Evolutionary conservation across 1,140 invertebrate genomes (phyloP).

Genomic region (Dendroctonus ponderosae): DNA sequence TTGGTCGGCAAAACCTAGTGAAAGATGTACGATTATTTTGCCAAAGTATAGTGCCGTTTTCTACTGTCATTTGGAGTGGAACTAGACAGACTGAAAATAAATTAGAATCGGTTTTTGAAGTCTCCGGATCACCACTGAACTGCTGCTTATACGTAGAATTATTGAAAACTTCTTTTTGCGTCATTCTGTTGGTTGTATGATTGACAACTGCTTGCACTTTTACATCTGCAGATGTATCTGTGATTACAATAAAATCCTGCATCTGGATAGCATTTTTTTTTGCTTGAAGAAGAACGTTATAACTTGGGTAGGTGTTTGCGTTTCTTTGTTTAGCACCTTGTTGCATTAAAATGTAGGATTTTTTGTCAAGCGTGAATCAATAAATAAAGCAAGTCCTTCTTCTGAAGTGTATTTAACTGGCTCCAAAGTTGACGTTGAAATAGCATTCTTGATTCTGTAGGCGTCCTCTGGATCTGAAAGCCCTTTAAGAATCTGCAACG

Average conservation of each 20-base stretch:
- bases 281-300: slow-evolving; percentile 4
- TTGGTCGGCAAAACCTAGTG: no score
- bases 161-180: slow-evolving; percentile 5
- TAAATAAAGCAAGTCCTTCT: no score
- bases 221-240: slow-evolving; percentile 3
- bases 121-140: background rate
- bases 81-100: slow-evolving; percentile 19
- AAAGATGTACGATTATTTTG: slow-evolving; percentile 15
- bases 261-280: slow-evolving; percentile 20
- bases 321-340: no score
- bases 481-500: no score
- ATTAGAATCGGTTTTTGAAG: slow-evolving; percentile 2
- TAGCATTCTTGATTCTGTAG: no score
- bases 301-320: slow-evolving; percentile 9
- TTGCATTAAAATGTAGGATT: no score
- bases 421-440: no score
- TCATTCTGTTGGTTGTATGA: slow-evolving; percentile 9
- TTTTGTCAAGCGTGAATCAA: no score
- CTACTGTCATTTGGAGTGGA: slow-evolving; percentile 12
- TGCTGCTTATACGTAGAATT: background rate
- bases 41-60: slow-evolving; percentile 10
- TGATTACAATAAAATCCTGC: slow-evolving; percentile 9
- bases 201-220: slow-evolving; percentile 1
- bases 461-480: no score
- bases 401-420: no score